These are phyloP conservation scores for Pseudotriccus pelzelni DNA, from an alignment of 2,797 vertebrate species.

Conservation along the genomic window DNA sequence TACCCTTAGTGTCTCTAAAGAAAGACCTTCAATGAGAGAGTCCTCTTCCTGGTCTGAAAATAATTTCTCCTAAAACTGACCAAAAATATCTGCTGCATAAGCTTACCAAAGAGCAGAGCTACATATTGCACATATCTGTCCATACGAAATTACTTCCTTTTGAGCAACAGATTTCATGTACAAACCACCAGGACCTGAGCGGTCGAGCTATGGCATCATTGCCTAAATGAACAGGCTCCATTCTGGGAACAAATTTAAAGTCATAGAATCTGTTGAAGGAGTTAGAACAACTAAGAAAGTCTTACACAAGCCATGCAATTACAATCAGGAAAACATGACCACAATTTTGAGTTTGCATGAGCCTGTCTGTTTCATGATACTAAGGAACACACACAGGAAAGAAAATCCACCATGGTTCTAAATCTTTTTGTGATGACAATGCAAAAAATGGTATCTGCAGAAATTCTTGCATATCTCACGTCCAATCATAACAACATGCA, in stretches of 20 bases:
- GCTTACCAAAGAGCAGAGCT: background rate
- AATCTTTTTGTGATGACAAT: background rate
- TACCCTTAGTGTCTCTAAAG: background rate
- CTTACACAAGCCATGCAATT: background rate
- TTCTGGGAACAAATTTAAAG: background rate
- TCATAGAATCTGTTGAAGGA: background rate
- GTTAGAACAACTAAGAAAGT: background rate
- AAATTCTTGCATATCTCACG: background rate
- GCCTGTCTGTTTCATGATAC: background rate
- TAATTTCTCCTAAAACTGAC: background rate
- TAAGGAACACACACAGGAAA: rapidly evolving
- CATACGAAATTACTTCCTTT: background rate
- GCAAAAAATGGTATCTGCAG: background rate
- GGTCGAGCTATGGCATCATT: background rate
- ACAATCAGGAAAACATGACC: background rate
- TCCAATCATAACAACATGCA: background rate
- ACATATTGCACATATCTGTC: background rate
- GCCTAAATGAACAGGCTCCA: background rate
- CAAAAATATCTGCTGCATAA: background rate
- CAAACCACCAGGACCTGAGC: background rate
- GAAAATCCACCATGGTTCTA: background rate
- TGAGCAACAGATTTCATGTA: background rate
- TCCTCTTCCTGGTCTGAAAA: background rate
- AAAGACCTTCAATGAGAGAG: background rate
- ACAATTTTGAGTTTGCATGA: background rate